phyloP scores from a whole-genome alignment of 2,888 invertebrate genomes.

The Iselma pallidipennis region DNA sequence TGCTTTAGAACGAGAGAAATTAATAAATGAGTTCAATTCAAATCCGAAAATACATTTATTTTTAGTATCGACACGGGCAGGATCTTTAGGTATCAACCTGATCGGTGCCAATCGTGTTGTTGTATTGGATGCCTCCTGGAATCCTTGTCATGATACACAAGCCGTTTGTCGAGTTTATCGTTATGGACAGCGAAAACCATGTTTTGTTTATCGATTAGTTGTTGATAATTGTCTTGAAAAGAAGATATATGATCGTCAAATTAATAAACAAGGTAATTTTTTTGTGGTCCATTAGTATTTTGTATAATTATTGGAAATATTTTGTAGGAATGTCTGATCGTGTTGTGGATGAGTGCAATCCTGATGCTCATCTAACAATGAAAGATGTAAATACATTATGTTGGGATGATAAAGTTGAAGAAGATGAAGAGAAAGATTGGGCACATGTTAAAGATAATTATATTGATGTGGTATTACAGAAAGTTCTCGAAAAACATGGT shows the following conservation, averaged over 20 bases:
- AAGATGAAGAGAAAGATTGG: constrained; percentile 77
- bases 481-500: constrained; percentile 67
- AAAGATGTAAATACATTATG: constrained; percentile 89
- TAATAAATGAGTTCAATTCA: constrained; percentile 95
- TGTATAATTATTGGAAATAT: not conserved
- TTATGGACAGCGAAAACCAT: constrained; percentile 93
- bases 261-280: constrained; percentile 87
- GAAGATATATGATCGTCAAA: constrained; percentile 97
- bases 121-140: constrained; percentile 98
- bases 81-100: constrained; percentile 95
- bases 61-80: constrained; percentile 94
- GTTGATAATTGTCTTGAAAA: constrained; percentile 97
- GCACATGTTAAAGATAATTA: constrained; percentile 73
- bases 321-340: constrained; percentile 82
- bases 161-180: constrained; percentile 96
- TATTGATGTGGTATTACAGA: constrained; percentile 81
- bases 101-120: constrained; percentile 97
- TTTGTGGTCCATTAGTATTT: not conserved
- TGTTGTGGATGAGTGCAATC: constrained; percentile 97
- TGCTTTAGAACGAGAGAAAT: constrained; percentile 90
- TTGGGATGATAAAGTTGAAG: constrained; percentile 88
- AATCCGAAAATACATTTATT: constrained; percentile 87
- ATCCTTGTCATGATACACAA: constrained; percentile 98
- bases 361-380: constrained; percentile 89
- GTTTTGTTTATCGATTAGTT: constrained; percentile 94